These are phyloP conservation scores for Actinia tenebrosa DNA, from an alignment of 64 coral and sea anemone species.

Conservation along the genomic window DNA sequence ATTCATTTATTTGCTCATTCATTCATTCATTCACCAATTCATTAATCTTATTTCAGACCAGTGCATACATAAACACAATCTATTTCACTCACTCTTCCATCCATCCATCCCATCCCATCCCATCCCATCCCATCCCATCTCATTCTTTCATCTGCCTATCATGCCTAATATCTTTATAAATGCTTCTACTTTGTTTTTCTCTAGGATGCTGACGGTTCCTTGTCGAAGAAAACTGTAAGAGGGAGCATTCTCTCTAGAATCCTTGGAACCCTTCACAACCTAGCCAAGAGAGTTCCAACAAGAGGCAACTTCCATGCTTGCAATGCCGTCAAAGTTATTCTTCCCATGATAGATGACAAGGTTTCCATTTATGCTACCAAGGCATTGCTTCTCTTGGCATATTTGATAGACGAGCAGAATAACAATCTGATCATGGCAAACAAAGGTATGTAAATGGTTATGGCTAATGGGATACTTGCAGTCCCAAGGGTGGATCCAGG, in stretches of 20 bases:
- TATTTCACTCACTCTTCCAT: too few relatives aligned
- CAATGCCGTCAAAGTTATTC: conserved; percentile 40
- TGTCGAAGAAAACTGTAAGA: conserved; percentile 25
- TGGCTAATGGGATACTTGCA: too few relatives aligned
- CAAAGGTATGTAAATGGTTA: conserved; percentile 39
- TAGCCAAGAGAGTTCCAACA: conserved; percentile 72
- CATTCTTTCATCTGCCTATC: too few relatives aligned
- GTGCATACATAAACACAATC: too few relatives aligned
- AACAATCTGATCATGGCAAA: conserved; percentile 80
- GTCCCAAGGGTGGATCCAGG: too few relatives aligned
- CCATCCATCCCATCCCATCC: too few relatives aligned
- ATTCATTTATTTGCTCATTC: too few relatives aligned
- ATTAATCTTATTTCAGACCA: too few relatives aligned
- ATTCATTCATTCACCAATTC: too few relatives aligned
- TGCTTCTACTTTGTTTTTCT: not conserved
- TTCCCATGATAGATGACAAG: conserved; percentile 59
- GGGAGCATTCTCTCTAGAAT: conserved; percentile 44
- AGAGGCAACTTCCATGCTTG: conserved; percentile 42
- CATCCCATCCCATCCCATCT: too few relatives aligned
- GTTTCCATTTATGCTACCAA: conserved; percentile 50
- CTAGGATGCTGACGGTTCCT: not conserved
- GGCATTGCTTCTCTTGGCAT: conserved; percentile 62
- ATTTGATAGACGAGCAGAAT: conserved; percentile 73
- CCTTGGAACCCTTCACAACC: conserved; percentile 65
- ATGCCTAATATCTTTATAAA: too few relatives aligned